Percentiles rank a stretch among this genome's conserved stretches.
phyloP scores from a whole-genome alignment of 2,113 vertebrate species.

The Pelusios castaneus region DNA sequence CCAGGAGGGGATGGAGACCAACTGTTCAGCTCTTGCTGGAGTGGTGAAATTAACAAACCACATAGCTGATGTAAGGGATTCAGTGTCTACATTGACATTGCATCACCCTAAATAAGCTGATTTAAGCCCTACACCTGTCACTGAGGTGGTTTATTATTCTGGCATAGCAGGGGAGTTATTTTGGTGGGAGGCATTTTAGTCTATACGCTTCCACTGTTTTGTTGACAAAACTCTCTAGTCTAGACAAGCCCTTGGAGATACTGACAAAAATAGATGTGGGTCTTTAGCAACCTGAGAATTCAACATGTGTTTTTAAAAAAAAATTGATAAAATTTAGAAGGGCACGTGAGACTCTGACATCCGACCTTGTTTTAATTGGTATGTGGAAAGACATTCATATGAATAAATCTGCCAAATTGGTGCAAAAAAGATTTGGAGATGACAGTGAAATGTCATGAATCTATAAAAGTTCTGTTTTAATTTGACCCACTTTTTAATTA shows the following conservation, averaged over 20 bases:
- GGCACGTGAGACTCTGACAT: neutral
- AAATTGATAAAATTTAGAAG: neutral
- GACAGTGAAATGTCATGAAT: neutral
- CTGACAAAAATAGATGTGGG: neutral
- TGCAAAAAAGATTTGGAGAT: neutral
- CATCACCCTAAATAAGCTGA: too few species aligned
- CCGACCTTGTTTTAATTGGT: neutral
- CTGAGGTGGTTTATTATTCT: too few species aligned
- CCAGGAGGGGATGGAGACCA: too few species aligned
- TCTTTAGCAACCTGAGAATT: conserved; percentile 1
- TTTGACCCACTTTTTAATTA: neutral
- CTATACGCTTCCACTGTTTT: too few species aligned
- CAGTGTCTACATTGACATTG: too few species aligned
- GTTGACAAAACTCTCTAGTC: too few species aligned
- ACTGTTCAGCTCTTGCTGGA: too few species aligned
- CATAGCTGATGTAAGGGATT: too few species aligned
- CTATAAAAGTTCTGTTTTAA: neutral
- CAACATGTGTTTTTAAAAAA: neutral
- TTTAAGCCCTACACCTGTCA: too few species aligned
- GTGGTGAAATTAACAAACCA: too few species aligned
- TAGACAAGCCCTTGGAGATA: neutral
- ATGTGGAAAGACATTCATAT: neutral
- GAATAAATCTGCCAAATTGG: neutral
- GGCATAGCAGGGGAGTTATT: too few species aligned
- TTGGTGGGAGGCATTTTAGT: too few species aligned